Evolutionary conservation across 2,797 vertebrate species (phyloP), one percentile per base, ranked within the genome.

Genomic region (Labeo calbasu): DNA sequence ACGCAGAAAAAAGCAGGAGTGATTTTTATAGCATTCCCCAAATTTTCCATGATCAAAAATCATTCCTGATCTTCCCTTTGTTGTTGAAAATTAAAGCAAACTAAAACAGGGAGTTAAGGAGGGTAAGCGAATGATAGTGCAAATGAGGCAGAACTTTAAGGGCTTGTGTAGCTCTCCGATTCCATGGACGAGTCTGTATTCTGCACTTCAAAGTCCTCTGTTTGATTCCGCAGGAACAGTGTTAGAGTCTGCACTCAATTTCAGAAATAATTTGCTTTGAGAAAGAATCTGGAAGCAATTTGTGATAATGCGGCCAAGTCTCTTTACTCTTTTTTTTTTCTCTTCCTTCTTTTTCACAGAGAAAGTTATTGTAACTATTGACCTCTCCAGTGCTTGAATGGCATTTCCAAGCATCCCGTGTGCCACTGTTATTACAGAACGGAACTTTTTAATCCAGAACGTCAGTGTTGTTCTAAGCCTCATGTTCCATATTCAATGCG

Each of bases 301-400:
- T 95, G 91, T 88, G 89, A 93, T 89, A 87, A 91, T 87, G 87
- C 78, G 71, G 89, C 92, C 89, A 91, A 92, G 84, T 77, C 84
- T 82, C 86, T 71, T 85, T 55, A 87, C 91, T 94, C 91, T 93
- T 90, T 88, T 91, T 92, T 50, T 71, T 23, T 75, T 28, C 19
- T 73, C 65, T 69, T 55, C 43, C 70, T 66, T 66, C 57, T 83
- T 79, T 79, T 81, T 87, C 91, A 90, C 85, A 87, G 92, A 92
- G 75, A 93, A 92, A 94, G 94, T 95, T 95, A 93, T 96, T 95
- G 92, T 95, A 95, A 95, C 95, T 95, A 94, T 94, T 95, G 94
- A 96, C 95, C 95, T 94, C 93, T 93, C 85, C 87, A 85, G 89
- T 86, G 91, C 88, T 93, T 95, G 93, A 95, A 92, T 94, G 94